Conservation (phyloP, 1,140 invertebrate species). For the Euwallacea similis region DNA sequence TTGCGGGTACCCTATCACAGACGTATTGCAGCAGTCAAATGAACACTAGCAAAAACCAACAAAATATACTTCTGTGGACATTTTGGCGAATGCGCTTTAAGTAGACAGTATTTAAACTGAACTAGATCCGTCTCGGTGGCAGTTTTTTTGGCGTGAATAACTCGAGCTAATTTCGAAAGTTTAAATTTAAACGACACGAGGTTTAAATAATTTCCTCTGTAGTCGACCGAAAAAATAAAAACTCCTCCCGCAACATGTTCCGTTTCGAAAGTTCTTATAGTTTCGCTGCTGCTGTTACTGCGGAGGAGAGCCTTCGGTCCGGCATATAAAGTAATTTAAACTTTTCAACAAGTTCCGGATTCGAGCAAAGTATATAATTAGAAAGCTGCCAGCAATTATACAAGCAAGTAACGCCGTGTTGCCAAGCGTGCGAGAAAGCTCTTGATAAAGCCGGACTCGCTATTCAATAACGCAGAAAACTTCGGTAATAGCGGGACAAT, state of each 20-base stretch:
- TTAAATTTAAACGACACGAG: too few species aligned
- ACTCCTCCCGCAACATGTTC: constrained; percentile 17
- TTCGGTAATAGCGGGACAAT: too few species aligned
- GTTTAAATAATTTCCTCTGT: constrained; percentile 26
- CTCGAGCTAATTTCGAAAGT: too few species aligned
- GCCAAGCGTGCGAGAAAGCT: neutral
- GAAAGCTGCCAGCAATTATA: constrained; percentile 38
- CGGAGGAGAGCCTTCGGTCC: constrained; percentile 27
- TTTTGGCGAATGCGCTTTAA: too few species aligned
- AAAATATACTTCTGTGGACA: too few species aligned
- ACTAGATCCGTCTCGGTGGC: too few species aligned
- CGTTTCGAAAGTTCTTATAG: constrained; percentile 13
- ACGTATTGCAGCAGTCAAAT: too few species aligned
- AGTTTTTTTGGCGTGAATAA: too few species aligned
- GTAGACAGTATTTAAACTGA: too few species aligned
- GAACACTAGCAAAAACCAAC: too few species aligned
- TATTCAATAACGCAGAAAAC: neutral
- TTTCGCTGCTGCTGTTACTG: constrained; percentile 7
- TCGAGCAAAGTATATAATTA: constrained; percentile 50
- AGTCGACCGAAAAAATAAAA: constrained; percentile 19
- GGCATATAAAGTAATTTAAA: constrained; percentile 50
- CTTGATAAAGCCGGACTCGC: neutral
- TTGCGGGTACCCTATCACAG: too few species aligned
- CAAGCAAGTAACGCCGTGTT: constrained; percentile 19
- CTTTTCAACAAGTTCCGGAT: constrained; percentile 48